phyloP scores from a whole-genome alignment of 2,113 vertebrate genomes.

The Cercopithecus mona region DNA sequence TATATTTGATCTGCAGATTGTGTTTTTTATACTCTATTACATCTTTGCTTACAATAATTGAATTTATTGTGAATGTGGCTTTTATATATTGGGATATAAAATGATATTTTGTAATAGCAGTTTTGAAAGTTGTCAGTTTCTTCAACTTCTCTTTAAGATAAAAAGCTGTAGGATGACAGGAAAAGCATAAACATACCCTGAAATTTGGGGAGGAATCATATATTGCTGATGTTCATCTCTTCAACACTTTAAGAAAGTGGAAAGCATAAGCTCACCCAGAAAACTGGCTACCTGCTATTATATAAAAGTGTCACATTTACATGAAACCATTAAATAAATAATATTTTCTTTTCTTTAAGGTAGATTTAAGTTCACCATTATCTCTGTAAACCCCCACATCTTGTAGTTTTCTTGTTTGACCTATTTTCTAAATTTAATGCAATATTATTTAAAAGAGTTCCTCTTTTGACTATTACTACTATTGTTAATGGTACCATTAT shows the following conservation, averaged over 20 bases:
- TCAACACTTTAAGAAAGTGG: background rate
- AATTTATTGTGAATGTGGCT: slow-evolving; percentile 11
- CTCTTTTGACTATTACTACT: background rate
- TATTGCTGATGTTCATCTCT: background rate
- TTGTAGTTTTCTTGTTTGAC: background rate
- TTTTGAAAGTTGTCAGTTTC: slow-evolving; percentile 35
- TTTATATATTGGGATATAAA: slow-evolving; percentile 55
- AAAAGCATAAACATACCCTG: background rate
- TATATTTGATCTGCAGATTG: slow-evolving; percentile 73
- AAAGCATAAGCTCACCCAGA: background rate
- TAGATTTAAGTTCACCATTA: background rate
- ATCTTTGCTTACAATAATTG: slow-evolving; percentile 11
- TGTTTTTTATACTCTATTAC: slow-evolving; percentile 65
- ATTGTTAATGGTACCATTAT: background rate
- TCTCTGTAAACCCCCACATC: background rate
- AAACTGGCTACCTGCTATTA: background rate
- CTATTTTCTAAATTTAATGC: background rate
- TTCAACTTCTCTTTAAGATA: slow-evolving; percentile 42
- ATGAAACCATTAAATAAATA: background rate
- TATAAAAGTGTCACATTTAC: background rate
- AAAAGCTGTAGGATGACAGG: background rate
- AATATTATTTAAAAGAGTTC: background rate
- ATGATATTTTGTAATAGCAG: background rate
- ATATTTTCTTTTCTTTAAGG: slow-evolving; percentile 27
- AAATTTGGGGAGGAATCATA: background rate